A percentile compares a stretch with the other conserved stretches of the same genome.
phyloP scores from a whole-genome alignment of 2,888 invertebrate genomes.

The Yponomeuta sedellus region DNA sequence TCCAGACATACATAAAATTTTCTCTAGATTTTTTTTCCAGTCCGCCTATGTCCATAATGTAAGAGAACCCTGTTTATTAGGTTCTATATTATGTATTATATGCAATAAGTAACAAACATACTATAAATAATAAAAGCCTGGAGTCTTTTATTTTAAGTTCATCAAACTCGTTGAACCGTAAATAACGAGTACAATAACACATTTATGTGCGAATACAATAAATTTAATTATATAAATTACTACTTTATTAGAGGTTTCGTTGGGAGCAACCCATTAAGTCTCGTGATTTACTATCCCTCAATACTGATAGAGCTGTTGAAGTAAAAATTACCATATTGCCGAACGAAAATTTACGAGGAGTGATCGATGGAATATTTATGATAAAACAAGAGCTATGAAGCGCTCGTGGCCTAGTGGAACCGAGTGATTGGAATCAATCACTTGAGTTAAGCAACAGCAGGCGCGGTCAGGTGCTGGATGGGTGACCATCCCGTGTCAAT shows the following conservation, averaged over 20 bases:
- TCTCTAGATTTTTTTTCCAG: too few species aligned
- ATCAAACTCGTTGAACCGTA: background rate
- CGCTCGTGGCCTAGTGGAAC: too few species aligned
- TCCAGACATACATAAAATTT: too few species aligned
- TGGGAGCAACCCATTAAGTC: background rate
- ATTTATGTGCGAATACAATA: conserved; percentile 10
- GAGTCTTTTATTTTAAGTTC: background rate
- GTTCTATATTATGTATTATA: too few species aligned
- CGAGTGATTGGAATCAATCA: too few species aligned
- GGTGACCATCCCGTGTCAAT: too few species aligned
- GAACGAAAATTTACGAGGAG: conserved; percentile 1
- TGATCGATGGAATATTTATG: conserved; percentile 7
- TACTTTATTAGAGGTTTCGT: background rate
- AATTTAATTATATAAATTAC: conserved; percentile 4
- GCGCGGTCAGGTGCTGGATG: too few species aligned
- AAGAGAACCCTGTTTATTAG: too few species aligned
- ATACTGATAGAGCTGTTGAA: conserved; percentile 4
- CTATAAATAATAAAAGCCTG: too few species aligned
- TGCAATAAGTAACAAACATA: too few species aligned
- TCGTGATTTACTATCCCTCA: background rate
- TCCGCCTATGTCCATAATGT: too few species aligned
- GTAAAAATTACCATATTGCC: background rate
- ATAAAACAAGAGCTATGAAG: background rate
- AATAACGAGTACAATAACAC: background rate
- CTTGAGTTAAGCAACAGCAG: too few species aligned